Percentiles rank a stretch among this genome's conserved stretches.
Conservation (phyloP, 1,140 invertebrate genomes). For the Lutraria rhynchaena region DNA sequence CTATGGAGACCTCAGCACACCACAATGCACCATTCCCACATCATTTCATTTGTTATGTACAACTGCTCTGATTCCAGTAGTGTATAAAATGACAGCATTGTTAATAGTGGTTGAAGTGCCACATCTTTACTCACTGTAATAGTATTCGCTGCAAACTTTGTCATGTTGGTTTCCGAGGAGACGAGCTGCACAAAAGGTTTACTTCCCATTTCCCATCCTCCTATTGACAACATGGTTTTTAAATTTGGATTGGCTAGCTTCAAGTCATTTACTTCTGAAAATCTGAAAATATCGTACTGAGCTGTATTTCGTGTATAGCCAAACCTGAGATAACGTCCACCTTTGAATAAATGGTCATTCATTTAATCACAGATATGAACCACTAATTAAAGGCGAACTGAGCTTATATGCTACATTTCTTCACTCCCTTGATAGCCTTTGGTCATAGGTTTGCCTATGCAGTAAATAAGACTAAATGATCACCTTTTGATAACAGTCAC, state of each 20-base stretch:
- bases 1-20: no score
- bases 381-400: not conserved
- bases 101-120: no score
- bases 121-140: no score
- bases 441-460: no score
- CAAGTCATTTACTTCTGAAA: constrained; percentile 94
- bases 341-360: not conserved
- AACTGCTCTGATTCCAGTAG: no score
- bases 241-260: constrained; percentile 87
- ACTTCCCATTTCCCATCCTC: constrained; percentile 94
- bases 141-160: constrained; percentile 94
- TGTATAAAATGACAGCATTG: no score
- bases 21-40: no score
- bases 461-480: no score
- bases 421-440: no score
- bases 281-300: constrained; percentile 14
- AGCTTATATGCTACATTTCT: no score
- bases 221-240: constrained; percentile 92
- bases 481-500: no score
- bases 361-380: not conserved
- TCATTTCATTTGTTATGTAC: no score
- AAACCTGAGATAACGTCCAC: not conserved
- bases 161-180: constrained; percentile 84
- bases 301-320: not conserved
- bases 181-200: constrained; percentile 88